Base-by-base conservation (phyloP, 2,113 vertebrate species). In the Rutilus rutilus region DNA sequence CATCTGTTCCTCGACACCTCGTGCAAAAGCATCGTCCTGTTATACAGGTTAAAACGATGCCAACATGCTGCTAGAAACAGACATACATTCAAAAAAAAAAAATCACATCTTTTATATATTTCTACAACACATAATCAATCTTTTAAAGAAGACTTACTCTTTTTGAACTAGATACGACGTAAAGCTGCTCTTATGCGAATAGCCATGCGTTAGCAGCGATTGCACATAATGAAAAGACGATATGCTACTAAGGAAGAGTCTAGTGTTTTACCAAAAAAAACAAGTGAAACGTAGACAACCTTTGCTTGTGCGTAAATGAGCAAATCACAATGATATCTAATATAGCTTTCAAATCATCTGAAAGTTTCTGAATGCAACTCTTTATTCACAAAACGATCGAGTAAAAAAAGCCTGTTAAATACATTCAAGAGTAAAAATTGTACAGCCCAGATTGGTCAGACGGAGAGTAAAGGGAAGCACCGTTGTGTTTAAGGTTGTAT, bases 401-500 rank as follows among this genome's bases (percentile, higher is more conserved):
- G 39, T 82, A 89, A 59, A 90, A 88, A 83, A 92, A 87, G 91
- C 87, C 4, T 33, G 87, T 88, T 91, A 54, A 75, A 91, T 93
- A 93, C 92, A 94, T 95, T 94, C 92, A 88, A 89, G 78, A 87
- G 87, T 88, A 62, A 91, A 93, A 89, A 42, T 78, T 78, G 74
- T 85, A 59, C 67, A 88, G 62, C 23, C 25, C 45, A 19, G 82
- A 71, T 89, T 92, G 90, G 92, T 91, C 86, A 42, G 78, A 78
- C 75, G 50, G 25, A 2, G 52, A 36, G 47, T 67, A 30, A 52
- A 73, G 54, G 57, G 4, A 57, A 57, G 54, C 54, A 8, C 54
- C 0, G 19, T 1, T 21, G 54, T 87, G 82, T 92, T 96, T 94
- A 99, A 0, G 97, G 96, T 90, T 99, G 97, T 92, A 99, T 97